Percentiles rank a stretch among this genome's conserved stretches.
Evolutionary conservation across 2,113 vertebrate genomes (phyloP).

Genomic region (Rhagologus leucostigma): DNA sequence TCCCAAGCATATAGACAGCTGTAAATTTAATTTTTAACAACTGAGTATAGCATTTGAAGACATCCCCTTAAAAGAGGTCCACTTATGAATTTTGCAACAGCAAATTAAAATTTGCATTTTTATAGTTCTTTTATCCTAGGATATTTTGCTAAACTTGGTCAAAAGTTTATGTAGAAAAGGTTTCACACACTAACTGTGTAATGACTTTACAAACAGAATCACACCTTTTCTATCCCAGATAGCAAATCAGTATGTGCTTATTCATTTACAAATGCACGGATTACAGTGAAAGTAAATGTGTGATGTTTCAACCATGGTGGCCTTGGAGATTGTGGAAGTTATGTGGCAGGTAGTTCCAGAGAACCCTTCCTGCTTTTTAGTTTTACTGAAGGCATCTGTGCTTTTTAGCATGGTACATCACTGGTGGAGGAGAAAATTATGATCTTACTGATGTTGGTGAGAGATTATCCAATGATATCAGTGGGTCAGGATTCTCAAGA

Average conservation of each 20-base stretch:
- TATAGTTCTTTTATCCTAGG: constrained; percentile 36
- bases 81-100: constrained; percentile 35
- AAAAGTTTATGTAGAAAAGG: neutral
- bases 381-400: neutral
- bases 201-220: neutral
- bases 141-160: constrained; percentile 40
- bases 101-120: constrained; percentile 54
- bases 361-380: neutral
- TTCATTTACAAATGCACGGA: neutral
- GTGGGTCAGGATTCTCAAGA: neutral
- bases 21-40: neutral
- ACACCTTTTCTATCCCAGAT: neutral
- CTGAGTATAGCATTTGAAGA: neutral
- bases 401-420: neutral
- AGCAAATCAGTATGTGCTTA: neutral
- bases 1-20: neutral
- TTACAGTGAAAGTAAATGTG: neutral
- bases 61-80: neutral
- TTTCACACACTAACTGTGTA: neutral
- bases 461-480: neutral
- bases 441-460: neutral
- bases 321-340: neutral
- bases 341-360: neutral
- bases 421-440: neutral
- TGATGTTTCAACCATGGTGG: neutral